Evolutionary conservation across 1,140 invertebrate genomes (phyloP), one percentile per base, ranked within the genome.

Genomic region (Drosophila murphyi): DNA sequence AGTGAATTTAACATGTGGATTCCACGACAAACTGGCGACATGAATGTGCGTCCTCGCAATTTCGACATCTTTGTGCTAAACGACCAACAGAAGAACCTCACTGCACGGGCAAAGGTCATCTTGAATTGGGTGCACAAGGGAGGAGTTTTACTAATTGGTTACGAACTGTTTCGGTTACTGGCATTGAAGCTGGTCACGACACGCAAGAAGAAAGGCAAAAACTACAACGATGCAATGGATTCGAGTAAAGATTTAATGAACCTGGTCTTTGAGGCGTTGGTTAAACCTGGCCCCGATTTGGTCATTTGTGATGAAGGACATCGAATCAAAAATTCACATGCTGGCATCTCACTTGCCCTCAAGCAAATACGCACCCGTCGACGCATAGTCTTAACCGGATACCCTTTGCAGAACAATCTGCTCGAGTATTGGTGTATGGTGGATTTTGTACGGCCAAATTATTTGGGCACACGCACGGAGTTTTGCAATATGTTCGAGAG

Each of bases 381-480:
- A 31, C 94, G 98, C 57, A 95, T 99, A 28, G 97, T 99, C 2
- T 93, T 99, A 4, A 99, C 98, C 5, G 98, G 98, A 12, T 98
- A 98, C 94, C 98, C 98, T 0, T 92, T 99, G n/a, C 98, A 99
- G 93, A 99, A 99, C 92, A 99, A 99, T 93, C 93, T 99, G 2
- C 93, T 98, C 31, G 98, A 99, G 92, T 99, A 99, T 91, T 99
- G 97, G 97, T 98, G 97, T 89, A 98, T 98, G 97, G 97, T 98
- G 3, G 97, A 99, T 81, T 99, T 98, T 91, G 98, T 99, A 0
- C 94, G 98, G 48, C 98, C 98, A 0, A 98, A 98, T 93, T 97
- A 97, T 94, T 94, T 97, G 20, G 98, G 97, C 50, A 97, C 96
- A 5, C 97, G 98, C 91, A 97, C 97, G 0, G 97, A 98, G 91